Percentiles rank a stretch among this genome's conserved stretches.
Conservation (phyloP, 30 jellyfish, hydroid and myxozoan species). For the Aurelia sp. region DNA sequence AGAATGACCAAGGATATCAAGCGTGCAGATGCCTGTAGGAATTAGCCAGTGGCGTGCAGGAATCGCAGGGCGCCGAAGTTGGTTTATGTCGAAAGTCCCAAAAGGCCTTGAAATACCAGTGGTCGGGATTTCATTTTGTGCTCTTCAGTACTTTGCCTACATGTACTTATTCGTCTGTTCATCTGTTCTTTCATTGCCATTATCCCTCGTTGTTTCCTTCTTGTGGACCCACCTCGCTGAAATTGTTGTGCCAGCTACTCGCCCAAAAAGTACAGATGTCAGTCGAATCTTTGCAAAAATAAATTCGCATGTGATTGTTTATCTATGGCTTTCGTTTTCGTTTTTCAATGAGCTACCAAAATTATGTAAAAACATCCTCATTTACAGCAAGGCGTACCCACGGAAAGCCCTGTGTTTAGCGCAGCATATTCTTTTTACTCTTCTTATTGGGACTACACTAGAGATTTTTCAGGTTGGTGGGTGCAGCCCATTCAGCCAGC, state of each 20-base stretch:
- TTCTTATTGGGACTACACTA: conserved; percentile 27
- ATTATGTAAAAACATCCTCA: conserved; percentile 37
- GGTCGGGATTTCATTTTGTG: conserved; percentile 12
- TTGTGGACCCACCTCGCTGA: conserved; percentile 51
- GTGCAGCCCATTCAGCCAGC: no score
- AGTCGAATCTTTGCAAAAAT: conserved; percentile 30
- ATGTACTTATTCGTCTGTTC: no score
- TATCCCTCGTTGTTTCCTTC: background rate
- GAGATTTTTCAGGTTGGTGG: conserved; percentile 19
- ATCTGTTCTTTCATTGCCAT: no score
- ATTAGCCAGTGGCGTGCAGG: conserved; percentile 67
- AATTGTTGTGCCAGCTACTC: conserved; percentile 37
- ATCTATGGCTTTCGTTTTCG: conserved; percentile 25
- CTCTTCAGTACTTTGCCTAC: no score
- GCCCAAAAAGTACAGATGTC: conserved; percentile 38
- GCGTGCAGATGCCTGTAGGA: conserved; percentile 69
- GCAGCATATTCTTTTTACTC: conserved; percentile 48
- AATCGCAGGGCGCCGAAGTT: conserved; percentile 30
- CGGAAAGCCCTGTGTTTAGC: conserved; percentile 32
- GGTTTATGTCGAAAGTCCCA: conserved; percentile 37
- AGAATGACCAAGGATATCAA: background rate
- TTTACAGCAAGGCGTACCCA: conserved; percentile 46
- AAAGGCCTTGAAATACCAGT: conserved; percentile 47
- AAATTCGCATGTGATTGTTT: background rate
- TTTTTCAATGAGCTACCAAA: conserved; percentile 39